phyloP scores from a whole-genome alignment of 2,113 vertebrate species.

The Gambusia holbrooki region DNA sequence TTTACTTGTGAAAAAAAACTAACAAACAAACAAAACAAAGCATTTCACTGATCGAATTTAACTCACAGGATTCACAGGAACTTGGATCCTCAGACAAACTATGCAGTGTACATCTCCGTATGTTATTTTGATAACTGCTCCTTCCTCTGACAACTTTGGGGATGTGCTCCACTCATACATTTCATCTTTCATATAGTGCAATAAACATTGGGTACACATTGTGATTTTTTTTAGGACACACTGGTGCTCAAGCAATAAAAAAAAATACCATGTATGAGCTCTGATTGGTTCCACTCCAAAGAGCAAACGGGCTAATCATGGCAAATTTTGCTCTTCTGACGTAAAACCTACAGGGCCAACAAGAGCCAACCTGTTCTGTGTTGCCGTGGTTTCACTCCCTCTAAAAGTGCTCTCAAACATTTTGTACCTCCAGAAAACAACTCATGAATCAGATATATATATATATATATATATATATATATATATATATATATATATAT shows the following conservation, averaged over 20 bases:
- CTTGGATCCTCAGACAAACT: not conserved
- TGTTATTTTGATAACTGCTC: conserved; percentile 16
- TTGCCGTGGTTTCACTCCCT: conserved; percentile 13
- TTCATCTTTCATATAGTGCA: not conserved
- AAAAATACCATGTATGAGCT: conserved; percentile 28
- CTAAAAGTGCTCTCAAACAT: conserved; percentile 30
- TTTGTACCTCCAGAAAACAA: conserved; percentile 6
- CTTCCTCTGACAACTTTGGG: not conserved
- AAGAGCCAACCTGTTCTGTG: conserved; percentile 33
- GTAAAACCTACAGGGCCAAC: conserved; percentile 29
- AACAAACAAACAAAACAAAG: too few relatives aligned
- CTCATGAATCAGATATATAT: conserved; percentile 3
- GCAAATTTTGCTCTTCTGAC: conserved; percentile 43
- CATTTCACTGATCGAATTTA: not conserved
- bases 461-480: too few relatives aligned
- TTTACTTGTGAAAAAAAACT: not conserved
- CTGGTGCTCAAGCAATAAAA: not conserved
- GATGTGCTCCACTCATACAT: not conserved
- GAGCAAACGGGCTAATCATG: conserved; percentile 45
- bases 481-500: too few relatives aligned
- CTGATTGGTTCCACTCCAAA: conserved; percentile 30
- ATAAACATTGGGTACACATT: not conserved
- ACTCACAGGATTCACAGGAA: not conserved
- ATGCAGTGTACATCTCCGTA: not conserved
- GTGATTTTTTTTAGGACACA: too few relatives aligned